Conservation (phyloP, 2,113 vertebrate species). For the Tamias sibiricus region DNA sequence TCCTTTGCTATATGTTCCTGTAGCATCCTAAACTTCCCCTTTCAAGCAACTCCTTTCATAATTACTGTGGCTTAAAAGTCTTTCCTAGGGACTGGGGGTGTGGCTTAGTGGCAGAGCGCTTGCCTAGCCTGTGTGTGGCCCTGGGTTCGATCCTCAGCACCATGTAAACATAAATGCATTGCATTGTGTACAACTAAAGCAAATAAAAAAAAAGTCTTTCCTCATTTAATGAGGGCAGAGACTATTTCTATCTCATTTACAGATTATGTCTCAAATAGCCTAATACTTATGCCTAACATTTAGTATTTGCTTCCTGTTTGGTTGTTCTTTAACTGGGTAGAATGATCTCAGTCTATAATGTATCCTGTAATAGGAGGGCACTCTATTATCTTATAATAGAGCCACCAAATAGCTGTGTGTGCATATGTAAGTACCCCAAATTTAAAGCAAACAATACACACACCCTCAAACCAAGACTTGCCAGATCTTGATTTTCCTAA, state of each 20-base stretch:
- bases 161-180: too few relatives aligned
- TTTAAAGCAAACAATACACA: neutral
- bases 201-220: neutral
- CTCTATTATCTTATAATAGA: neutral
- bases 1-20: neutral
- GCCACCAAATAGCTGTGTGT: neutral
- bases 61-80: neutral
- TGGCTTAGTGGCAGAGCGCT: too few relatives aligned
- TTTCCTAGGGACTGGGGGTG: too few relatives aligned
- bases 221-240: neutral
- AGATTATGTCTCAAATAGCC: neutral
- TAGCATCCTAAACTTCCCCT: neutral
- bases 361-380: neutral
- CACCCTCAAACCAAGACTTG: neutral
- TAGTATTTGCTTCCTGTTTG: conserved; percentile 26
- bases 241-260: neutral
- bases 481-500: neutral
- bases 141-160: too few relatives aligned
- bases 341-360: neutral
- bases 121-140: too few relatives aligned
- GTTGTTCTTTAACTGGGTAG: conserved; percentile 1
- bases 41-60: neutral
- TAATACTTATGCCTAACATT: neutral
- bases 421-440: neutral
- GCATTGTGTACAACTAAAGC: too few relatives aligned